These are phyloP conservation scores for Galaxea fascicularis DNA, from an alignment of 92 coral and sea anemone species.

Conservation along the genomic window DNA sequence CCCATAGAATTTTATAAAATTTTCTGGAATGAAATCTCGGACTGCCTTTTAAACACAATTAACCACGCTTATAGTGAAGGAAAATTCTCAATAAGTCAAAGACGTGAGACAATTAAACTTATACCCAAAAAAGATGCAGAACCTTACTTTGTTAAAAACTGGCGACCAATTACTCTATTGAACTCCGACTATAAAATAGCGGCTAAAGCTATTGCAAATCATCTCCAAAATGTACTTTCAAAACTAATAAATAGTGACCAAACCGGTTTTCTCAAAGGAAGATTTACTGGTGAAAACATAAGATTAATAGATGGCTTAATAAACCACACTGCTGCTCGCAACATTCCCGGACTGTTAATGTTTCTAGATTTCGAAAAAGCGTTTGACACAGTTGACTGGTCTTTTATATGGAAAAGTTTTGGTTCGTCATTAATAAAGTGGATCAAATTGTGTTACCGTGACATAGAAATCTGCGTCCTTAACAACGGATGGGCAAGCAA, in stretches of 20 bases:
- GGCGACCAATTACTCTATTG: not conserved
- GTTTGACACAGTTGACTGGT: constrained; percentile 25
- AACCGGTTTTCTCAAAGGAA: no score
- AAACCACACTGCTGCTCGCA: constrained; percentile 29
- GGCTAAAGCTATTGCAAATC: constrained; percentile 11
- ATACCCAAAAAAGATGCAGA: constrained; percentile 38
- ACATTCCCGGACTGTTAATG: constrained; percentile 9
- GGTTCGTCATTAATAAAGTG: constrained; percentile 22
- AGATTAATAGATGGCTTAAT: constrained; percentile 17
- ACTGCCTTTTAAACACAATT: constrained; percentile 10
- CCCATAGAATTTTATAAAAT: constrained; percentile 42
- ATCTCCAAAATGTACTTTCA: constrained; percentile 1
- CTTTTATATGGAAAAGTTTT: constrained; percentile 12
- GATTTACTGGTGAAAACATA: constrained; percentile 17
- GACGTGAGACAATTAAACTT: constrained; percentile 18
- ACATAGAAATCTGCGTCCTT: no score
- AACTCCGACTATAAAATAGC: constrained; percentile 27
- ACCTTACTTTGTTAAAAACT: not conserved
- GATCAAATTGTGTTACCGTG: constrained; percentile 23
- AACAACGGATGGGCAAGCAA: constrained; percentile 44
- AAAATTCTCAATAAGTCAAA: constrained; percentile 46
- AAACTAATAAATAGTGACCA: constrained; percentile 13
- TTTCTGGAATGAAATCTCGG: constrained; percentile 33
- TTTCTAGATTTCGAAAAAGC: constrained; percentile 16
- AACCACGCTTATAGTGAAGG: constrained; percentile 42